Conservation (phyloP, 2,888 invertebrate species). For the Nebria brevicollis region DNA sequence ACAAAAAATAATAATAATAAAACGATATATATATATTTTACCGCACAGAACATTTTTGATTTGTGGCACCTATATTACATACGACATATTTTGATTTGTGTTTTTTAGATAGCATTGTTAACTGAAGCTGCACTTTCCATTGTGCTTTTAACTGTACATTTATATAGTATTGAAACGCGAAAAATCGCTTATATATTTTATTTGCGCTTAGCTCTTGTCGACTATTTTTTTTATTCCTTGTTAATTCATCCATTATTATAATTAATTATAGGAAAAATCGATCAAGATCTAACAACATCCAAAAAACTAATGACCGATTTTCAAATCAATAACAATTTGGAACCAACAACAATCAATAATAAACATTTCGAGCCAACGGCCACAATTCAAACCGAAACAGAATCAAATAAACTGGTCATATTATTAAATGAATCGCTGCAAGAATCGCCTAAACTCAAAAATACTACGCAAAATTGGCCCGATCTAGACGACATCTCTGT, state of each 20-base stretch:
- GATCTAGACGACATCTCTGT: constrained; percentile 50
- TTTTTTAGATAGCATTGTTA: not conserved
- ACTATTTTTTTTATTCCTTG: not conserved
- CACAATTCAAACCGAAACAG: not conserved
- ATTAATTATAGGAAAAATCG: constrained; percentile 56
- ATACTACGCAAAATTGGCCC: constrained; percentile 51
- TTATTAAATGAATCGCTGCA: not conserved
- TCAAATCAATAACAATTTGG: constrained; percentile 40
- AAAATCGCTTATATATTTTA: not conserved
- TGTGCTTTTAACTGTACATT: not conserved
- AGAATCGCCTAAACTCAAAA: not conserved
- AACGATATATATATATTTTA: not conserved
- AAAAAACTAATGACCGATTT: constrained; percentile 55
- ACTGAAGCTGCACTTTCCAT: not conserved
- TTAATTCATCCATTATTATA: not conserved
- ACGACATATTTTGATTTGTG: not conserved
- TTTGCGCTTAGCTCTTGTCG: not conserved
- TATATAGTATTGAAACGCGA: not conserved
- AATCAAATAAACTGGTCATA: not conserved
- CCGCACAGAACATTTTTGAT: not conserved
- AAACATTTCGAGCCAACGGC: constrained; percentile 14
- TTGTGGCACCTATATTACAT: not conserved
- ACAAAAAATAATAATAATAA: not conserved
- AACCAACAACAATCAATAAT: not conserved
- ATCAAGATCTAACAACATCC: constrained; percentile 56